Base-by-base conservation (phyloP, 2,888 invertebrate genomes). In the Hirtodrosophila histrioides region DNA sequence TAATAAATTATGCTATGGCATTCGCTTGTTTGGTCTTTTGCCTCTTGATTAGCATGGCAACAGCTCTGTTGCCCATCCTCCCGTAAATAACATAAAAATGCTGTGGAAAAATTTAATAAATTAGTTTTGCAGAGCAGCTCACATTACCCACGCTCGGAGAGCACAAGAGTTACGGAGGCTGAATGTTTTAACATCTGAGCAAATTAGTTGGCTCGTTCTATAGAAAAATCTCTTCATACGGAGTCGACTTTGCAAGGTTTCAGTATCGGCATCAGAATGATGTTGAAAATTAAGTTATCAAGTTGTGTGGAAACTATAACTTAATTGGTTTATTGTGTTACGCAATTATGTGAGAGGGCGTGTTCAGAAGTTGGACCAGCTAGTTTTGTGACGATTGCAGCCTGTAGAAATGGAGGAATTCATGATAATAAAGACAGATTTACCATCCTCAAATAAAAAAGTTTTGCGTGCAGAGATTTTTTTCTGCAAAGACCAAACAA, bases 1-100 rank as follows among this genome's bases (percentile, higher is more conserved):
- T 83, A 83, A 87, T 87, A 85, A 83, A 87, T 87, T 83, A 87
- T 81, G 69, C 53, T 71, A 78, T 69, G 82, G 75, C 86, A 87
- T 67, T 33, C 60, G 72, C 63, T 69, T 58, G 57, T 57, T 71
- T 76, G 46, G 51, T 54, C 44, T 68, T 37, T 43, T 53, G 56
- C 36, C 58, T 69, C 62, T 73, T 75, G 74, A 75, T 75, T 73
- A 63, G 65, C 75, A 66, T 69, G 56, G 65, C 58, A 48, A 60
- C 64, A 48, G 53, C 51, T 49, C 48, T 29, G 27, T 8, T 2
- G 5, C 5, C 31, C 31, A 3, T 8, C 31, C 31, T 1, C 31
- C 39, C 8, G 29, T 23, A 51, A 48, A 44, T 43, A 33, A 5
- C 7, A 53, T 41, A 31, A 35, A 53, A 49, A 46, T 60, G 17